Conservation (phyloP, 2,888 invertebrate genomes). For the Tortrix viridana region DNA sequence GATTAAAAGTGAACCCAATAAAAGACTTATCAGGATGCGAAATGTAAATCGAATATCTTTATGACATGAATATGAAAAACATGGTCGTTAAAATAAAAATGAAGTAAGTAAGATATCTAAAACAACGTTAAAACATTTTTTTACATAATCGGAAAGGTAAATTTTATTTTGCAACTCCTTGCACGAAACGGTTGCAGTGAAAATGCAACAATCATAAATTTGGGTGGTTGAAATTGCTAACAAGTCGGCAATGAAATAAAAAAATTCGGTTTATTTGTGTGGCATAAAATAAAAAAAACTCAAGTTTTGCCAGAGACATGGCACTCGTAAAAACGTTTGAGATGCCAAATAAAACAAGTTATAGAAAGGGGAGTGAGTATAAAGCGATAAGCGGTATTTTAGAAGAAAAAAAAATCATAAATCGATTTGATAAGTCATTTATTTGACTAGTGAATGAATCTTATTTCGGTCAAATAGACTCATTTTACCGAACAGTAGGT, state of each 20-base stretch:
- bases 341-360: constrained; percentile 19
- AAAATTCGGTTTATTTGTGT: background rate
- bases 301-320: constrained; percentile 18
- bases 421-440: too few species aligned
- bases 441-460: too few species aligned
- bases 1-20: too few species aligned
- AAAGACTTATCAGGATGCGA: too few species aligned
- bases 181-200: background rate
- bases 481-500: too few species aligned
- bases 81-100: too few species aligned
- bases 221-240: constrained; percentile 2
- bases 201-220: constrained; percentile 2
- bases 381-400: background rate
- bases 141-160: background rate
- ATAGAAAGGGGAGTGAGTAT: constrained; percentile 2
- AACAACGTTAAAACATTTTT: too few species aligned
- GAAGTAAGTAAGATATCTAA: too few species aligned
- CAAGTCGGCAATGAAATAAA: constrained; percentile 16
- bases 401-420: background rate
- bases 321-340: constrained; percentile 26
- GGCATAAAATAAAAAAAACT: constrained; percentile 11
- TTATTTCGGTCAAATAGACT: too few species aligned
- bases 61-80: too few species aligned
- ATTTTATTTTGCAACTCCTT: background rate
- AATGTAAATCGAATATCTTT: too few species aligned